Conservation (phyloP, 1,140 invertebrate species). For the Mizuhopecten yessoensis region DNA sequence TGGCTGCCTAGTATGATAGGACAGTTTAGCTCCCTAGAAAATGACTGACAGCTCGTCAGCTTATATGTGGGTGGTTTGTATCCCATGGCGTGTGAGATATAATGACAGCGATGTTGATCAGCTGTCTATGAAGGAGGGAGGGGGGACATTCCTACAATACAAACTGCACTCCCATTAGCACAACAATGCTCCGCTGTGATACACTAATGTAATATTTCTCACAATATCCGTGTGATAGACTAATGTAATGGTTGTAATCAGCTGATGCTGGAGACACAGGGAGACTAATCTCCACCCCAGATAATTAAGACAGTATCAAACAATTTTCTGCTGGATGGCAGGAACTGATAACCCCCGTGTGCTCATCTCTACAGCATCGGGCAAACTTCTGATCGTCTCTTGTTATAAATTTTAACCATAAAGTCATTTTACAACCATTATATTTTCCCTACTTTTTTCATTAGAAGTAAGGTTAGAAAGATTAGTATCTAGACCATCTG, state of each 20-base stretch:
- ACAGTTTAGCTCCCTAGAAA: too few species aligned
- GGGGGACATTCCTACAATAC: background rate
- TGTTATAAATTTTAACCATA: conserved; percentile 28
- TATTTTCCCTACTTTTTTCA: background rate
- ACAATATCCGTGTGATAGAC: conserved; percentile 17
- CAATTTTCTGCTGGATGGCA: conserved; percentile 38
- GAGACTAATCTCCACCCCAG: background rate
- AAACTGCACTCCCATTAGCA: conserved; percentile 8
- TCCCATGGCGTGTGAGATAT: background rate
- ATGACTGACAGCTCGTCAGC: background rate
- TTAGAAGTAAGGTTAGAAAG: background rate
- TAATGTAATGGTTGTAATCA: background rate
- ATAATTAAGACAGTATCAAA: conserved; percentile 16
- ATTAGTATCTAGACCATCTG: background rate
- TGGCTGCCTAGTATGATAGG: too few species aligned
- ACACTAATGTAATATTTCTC: conserved; percentile 28
- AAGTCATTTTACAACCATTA: background rate
- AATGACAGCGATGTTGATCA: conserved; percentile 10
- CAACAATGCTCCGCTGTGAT: background rate
- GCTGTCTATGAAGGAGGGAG: background rate
- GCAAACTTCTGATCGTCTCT: background rate
- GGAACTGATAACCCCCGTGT: background rate
- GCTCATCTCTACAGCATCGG: background rate
- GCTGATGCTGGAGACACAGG: background rate
- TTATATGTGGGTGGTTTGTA: background rate